phyloP scores from a whole-genome alignment of 2,888 invertebrate species.

The Cactoblastis cactorum region DNA sequence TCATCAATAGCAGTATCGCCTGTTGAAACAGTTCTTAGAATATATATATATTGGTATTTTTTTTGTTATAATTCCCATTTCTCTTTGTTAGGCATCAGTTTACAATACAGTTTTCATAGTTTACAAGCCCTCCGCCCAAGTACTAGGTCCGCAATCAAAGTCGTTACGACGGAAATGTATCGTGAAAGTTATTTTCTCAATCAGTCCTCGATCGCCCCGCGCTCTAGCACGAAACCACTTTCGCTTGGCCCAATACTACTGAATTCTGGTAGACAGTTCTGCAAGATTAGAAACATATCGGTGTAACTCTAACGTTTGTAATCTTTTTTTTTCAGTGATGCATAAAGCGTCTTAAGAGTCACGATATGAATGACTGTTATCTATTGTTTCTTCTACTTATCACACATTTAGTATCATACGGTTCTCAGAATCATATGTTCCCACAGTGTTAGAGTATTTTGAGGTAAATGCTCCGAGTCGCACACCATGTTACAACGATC shows the following conservation, averaged over 20 bases:
- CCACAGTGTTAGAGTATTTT: no score
- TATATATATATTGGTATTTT: neutral
- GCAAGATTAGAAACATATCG: constrained; percentile 31
- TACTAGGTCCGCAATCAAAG: constrained; percentile 48
- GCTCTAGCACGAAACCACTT: constrained; percentile 67
- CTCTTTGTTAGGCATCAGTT: neutral
- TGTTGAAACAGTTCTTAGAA: neutral
- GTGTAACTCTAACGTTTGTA: no score
- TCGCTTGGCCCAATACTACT: constrained; percentile 55
- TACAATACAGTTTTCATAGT: neutral
- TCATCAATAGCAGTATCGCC: neutral
- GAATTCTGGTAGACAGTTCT: constrained; percentile 41
- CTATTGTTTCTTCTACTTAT: no score
- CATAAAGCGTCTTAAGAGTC: no score
- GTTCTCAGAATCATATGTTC: no score
- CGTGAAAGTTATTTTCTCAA: constrained; percentile 77
- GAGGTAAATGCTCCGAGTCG: no score
- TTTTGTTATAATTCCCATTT: neutral
- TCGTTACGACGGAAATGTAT: constrained; percentile 61
- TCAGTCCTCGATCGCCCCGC: constrained; percentile 54
- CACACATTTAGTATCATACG: no score
- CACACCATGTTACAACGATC: constrained; percentile 13
- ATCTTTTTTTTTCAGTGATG: no score
- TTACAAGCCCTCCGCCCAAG: neutral
- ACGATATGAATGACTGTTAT: no score